A percentile compares a stretch with the other conserved stretches of the same genome.
Conservation (phyloP, 1,140 invertebrate genomes). For the Zeugodacus cucurbitae region DNA sequence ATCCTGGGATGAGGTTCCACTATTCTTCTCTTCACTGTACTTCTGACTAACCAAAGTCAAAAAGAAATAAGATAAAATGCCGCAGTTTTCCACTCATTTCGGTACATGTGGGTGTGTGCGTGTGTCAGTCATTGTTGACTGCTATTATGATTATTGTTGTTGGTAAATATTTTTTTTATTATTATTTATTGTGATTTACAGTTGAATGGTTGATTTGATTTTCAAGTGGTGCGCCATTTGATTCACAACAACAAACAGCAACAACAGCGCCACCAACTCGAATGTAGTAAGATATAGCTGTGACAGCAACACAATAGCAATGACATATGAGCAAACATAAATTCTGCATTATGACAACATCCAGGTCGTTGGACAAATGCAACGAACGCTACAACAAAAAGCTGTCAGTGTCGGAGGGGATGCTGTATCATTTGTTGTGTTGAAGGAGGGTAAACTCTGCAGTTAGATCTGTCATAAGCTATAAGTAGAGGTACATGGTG, state of each 20-base stretch:
- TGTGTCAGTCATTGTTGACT: not conserved
- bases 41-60: not conserved
- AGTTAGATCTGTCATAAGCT: not conserved
- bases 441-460: not conserved
- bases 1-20: not conserved
- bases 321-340: constrained; percentile 37
- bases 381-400: not conserved
- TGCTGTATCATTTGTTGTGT: not conserved
- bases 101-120: not conserved
- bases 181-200: constrained; percentile 66
- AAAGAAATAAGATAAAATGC: not conserved
- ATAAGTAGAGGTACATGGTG: not conserved
- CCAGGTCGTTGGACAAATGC: not conserved
- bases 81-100: not conserved
- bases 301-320: constrained; percentile 24
- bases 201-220: constrained; percentile 65
- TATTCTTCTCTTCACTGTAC: not conserved
- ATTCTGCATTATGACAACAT: constrained; percentile 25
- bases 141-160: constrained; percentile 34
- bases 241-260: not conserved
- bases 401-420: not conserved
- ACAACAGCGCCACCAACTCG: not conserved
- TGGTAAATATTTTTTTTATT: constrained; percentile 49
- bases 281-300: not conserved
- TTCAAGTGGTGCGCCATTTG: constrained; percentile 60